Evolutionary conservation across 1,140 invertebrate species (phyloP), one percentile per base, ranked within the genome.

Genomic region (Polypedilum pembai): DNA sequence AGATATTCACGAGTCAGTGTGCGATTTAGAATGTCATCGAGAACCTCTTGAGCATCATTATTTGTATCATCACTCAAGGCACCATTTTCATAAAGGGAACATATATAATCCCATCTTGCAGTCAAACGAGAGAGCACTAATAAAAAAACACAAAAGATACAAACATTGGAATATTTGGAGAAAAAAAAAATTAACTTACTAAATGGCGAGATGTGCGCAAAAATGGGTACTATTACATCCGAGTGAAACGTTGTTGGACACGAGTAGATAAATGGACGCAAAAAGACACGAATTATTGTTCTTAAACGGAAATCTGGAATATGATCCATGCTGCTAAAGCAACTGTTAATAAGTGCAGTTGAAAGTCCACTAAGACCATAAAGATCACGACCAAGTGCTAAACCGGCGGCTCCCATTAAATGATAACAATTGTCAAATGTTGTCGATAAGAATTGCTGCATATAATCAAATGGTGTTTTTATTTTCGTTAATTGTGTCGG

Each of bases 1-100:
- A 96, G 80, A 79, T 95, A 94, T 82, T 96, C 94, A 76, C 92
- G 85, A 0, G 93, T 94, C n/a, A 95, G 81, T 75, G 92, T 90
- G 69, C 94, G 84, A 74, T 93, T 92, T 3, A 96, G 83, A 84
- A 95, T 93, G 79, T 96, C 94, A 78, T 95, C 92, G 0, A 96
- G 83, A 1, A 96, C 89, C 83, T 96, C 94, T 80, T 93, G 92
- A 12, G 91, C 89, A 78, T 95, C 92, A 12, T 88, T 88, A 78
- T 90, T 88, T 73, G 91, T 88, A 76, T 93, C 91, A 75, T 94
- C 91, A 78, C 92, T 91, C 0, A 90, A 83, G 78, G 88, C 88
- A n/a, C 90, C 88, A 40, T 89, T 87, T 80, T 94, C 92, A 78
- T 91, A 91, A 0, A 92, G 83, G 73, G 87, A 85, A 40, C 88